These are phyloP conservation scores for Drosophila persimilis DNA, from an alignment of 1,140 invertebrate species.

Conservation along the genomic window DNA sequence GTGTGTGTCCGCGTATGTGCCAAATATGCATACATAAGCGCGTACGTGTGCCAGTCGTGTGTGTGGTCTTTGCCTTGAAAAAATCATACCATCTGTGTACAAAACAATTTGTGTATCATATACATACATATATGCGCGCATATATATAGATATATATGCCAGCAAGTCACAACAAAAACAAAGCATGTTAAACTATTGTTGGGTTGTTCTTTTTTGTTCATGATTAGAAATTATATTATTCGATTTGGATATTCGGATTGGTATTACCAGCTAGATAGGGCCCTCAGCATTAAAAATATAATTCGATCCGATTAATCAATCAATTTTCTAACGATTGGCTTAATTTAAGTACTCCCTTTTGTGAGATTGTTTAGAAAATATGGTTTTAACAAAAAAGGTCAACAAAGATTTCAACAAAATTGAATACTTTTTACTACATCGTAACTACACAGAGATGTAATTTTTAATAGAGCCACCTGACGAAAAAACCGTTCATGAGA, in stretches of 20 bases:
- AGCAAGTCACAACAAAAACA: slow-evolving; percentile 7
- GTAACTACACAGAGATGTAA: too few species aligned
- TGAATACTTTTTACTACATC: too few species aligned
- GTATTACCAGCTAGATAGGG: too few species aligned
- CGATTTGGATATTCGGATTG: too few species aligned
- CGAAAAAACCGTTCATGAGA: too few species aligned
- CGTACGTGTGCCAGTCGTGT: slow-evolving; percentile 7
- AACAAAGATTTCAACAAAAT: too few species aligned
- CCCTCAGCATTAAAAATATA: background rate
- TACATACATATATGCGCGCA: slow-evolving; percentile 2
- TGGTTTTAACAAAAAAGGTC: too few species aligned
- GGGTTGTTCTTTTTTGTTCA: too few species aligned
- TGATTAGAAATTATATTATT: too few species aligned
- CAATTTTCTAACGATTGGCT: slow-evolving; percentile 3
- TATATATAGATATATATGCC: slow-evolving; percentile 8
- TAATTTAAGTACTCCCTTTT: too few species aligned
- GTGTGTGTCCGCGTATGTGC: slow-evolving; percentile 2
- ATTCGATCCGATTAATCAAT: slow-evolving; percentile 2
- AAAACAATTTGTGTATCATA: slow-evolving; percentile 34
- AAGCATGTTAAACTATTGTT: background rate
- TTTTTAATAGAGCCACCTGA: too few species aligned
- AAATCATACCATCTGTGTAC: slow-evolving; percentile 34
- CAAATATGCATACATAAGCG: slow-evolving; percentile 28
- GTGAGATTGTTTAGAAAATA: too few species aligned
- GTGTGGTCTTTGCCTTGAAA: slow-evolving; percentile 33